Base-by-base conservation (phyloP, 2,113 vertebrate genomes). In the Etia nguti region DNA sequence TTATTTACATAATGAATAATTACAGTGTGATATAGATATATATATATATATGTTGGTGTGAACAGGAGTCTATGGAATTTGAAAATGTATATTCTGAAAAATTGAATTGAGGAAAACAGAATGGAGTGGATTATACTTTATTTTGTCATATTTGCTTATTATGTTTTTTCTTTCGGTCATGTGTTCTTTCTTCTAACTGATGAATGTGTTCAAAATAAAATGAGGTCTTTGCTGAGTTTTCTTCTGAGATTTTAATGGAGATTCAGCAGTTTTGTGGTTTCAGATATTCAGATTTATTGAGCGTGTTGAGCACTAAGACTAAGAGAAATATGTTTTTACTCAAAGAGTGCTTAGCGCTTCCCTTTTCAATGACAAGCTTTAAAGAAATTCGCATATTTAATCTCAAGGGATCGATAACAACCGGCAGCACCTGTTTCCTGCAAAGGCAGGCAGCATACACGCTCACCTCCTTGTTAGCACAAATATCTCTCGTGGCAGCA, bases 201-300 rank as follows among this genome's bases (percentile, higher is more conserved):
- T 60, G 62, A 82, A 87, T 85, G 77, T 84, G 41, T 79, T 34
- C 13, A 54, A 7, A 91, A 91, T 75, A 83, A 90, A 31, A 57
- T 6, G 9, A 6, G 56, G 54, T 10, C 13, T 57, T 68, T 68
- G 65, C 31, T 31, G 11, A 79, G 65, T 84, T 46, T 48, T 80
- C 48, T 48, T 20, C 6, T 18, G 9, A 4, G 41, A 5, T 75
- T 43, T 77, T 12, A 20, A 77, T 31, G 24, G 43, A 2, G 3
- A 29, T 77, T 52, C 26, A 31, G 10, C 46, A 77, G 16, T 20
- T 77, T 73, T 73, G 36, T 0, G 65, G 65, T 43, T 46, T 2
- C 60, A 68, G 60, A 38, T 8, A 22, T 13, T 65, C 60, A 38
- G 60, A 22, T 68, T 2, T 68, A 68, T 68, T 68, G 34, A 38